These are phyloP conservation scores for Oreochromis grahami DNA, from an alignment of 2,797 vertebrate species.

Conservation along the genomic window DNA sequence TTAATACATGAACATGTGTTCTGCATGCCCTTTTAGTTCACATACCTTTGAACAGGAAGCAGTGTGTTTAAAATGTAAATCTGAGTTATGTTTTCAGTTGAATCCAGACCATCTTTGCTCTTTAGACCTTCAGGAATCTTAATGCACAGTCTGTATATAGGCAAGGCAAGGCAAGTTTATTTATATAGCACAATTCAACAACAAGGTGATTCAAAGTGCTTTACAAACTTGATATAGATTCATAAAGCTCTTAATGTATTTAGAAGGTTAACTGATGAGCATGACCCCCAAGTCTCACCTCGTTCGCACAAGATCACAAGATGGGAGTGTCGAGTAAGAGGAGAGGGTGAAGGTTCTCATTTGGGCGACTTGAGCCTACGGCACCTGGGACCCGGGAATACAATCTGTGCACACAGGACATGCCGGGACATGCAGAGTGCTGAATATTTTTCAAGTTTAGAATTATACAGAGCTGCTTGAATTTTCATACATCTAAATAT, in stretches of 20 bases:
- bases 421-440: background rate
- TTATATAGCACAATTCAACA: no score
- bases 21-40: background rate
- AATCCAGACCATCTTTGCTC: background rate
- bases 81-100: background rate
- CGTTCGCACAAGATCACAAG: background rate
- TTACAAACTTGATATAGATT: no score
- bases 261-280: conserved; percentile 1
- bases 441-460: background rate
- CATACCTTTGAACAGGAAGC: background rate
- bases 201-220: no score
- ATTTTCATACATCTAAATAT: background rate
- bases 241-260: background rate
- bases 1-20: background rate
- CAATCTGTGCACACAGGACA: background rate
- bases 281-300: background rate
- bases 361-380: conserved; percentile 4
- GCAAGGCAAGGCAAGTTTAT: no score
- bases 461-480: background rate
- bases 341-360: conserved; percentile 8
- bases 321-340: background rate
- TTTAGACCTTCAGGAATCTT: background rate
- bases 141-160: background rate
- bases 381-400: conserved; percentile 16
- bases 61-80: background rate